These are phyloP conservation scores for Ameiurus melas DNA, from an alignment of 2,113 vertebrate genomes.

Conservation along the genomic window DNA sequence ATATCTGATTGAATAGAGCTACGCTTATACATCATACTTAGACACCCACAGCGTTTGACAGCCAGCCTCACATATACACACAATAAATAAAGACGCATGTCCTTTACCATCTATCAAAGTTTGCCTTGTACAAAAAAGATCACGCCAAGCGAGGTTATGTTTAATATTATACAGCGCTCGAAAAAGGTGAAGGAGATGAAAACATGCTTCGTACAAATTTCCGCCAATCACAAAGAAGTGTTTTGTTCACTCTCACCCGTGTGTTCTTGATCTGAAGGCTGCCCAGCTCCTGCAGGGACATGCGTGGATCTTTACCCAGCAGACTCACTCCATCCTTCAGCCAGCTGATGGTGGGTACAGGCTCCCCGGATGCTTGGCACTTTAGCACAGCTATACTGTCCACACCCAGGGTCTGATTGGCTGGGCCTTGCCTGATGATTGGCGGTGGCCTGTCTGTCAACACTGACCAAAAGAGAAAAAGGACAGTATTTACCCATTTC, in stretches of 20 bases:
- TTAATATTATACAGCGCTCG: neutral
- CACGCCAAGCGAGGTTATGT: neutral
- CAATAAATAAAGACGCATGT: slow-evolving; percentile 18
- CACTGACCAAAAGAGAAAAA: slow-evolving; percentile 69
- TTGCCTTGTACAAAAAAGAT: neutral
- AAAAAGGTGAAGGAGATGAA: neutral
- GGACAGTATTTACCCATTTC: neutral
- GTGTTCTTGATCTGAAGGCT: slow-evolving; percentile 90
- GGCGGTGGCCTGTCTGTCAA: slow-evolving; percentile 95
- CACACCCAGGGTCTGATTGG: slow-evolving; percentile 90
- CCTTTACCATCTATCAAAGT: neutral
- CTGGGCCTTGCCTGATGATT: slow-evolving; percentile 94
- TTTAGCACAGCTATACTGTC: slow-evolving; percentile 90
- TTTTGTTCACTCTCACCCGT: slow-evolving; percentile 72
- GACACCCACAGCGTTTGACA: slow-evolving; percentile 34
- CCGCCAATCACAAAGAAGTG: neutral
- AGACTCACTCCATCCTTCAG: slow-evolving; percentile 94
- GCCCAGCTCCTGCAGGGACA: slow-evolving; percentile 89
- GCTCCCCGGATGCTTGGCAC: slow-evolving; percentile 94
- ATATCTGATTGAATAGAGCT: slow-evolving; percentile 52
- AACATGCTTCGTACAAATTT: neutral
- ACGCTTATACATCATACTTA: slow-evolving; percentile 47
- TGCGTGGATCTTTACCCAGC: slow-evolving; percentile 87
- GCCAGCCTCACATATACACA: slow-evolving; percentile 17
- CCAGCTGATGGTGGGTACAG: slow-evolving; percentile 94